Evolutionary conservation across 2,113 vertebrate genomes (phyloP).

Genomic region (Austrofundulus limnaeus): DNA sequence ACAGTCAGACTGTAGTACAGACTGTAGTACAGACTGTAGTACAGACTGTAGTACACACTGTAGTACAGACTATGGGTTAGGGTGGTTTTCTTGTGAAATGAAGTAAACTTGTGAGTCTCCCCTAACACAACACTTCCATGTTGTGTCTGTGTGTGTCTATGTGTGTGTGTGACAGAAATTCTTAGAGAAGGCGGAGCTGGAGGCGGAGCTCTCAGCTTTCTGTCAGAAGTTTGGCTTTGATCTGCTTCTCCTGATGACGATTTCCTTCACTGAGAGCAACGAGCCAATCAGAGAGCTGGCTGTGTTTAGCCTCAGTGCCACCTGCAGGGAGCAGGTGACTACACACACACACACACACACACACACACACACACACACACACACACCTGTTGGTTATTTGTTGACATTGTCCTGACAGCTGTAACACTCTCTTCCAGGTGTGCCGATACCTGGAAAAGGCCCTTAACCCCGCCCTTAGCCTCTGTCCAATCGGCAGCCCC

Average conservation of each 20-base stretch:
- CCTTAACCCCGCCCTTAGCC: slow-evolving; percentile 72
- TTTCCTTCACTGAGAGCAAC: slow-evolving; percentile 78
- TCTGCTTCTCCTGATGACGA: slow-evolving; percentile 85
- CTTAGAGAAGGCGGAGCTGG: slow-evolving; percentile 73
- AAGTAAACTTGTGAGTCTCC: too few relatives aligned
- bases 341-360: slow-evolving; percentile 3
- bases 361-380: too few relatives aligned
- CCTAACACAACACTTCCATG: too few relatives aligned
- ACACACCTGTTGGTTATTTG: not conserved
- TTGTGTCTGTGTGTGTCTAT: not conserved
- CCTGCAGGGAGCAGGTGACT: slow-evolving; percentile 77
- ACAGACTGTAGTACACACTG: too few relatives aligned
- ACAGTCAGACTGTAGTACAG: not conserved
- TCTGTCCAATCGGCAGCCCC: slow-evolving; percentile 75
- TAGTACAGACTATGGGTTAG: too few relatives aligned
- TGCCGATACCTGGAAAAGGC: slow-evolving; percentile 82
- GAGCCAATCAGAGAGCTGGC: slow-evolving; percentile 86
- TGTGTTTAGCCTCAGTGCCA: slow-evolving; percentile 77
- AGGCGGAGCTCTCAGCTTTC: slow-evolving; percentile 82
- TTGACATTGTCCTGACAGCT: slow-evolving; percentile 3
- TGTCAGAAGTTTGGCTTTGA: slow-evolving; percentile 78
- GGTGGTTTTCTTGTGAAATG: too few relatives aligned
- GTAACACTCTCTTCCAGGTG: slow-evolving; percentile 70
- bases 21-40: too few relatives aligned
- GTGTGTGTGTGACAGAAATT: slow-evolving; percentile 79